Conservation (phyloP, 2,113 vertebrate species). For the Panurus biarmicus region DNA sequence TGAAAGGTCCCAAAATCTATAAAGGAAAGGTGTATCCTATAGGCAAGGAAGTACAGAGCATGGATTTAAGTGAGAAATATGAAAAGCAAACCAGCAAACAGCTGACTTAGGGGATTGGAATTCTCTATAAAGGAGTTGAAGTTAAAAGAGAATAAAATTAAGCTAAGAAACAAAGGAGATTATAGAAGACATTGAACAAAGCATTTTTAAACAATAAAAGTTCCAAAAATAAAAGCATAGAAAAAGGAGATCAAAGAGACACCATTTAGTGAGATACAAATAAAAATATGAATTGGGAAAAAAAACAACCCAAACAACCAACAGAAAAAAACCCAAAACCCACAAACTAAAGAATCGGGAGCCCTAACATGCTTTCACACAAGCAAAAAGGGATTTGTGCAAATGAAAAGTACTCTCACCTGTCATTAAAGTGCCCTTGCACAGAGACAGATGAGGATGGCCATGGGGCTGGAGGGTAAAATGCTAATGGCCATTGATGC, state of each 20-base stretch:
- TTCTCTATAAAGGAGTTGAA: background rate
- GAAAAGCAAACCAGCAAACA: background rate
- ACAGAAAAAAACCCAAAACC: no score
- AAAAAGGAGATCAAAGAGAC: background rate
- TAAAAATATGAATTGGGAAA: background rate
- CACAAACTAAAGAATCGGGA: background rate
- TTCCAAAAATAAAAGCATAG: background rate
- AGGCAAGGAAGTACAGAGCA: background rate
- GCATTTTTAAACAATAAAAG: background rate
- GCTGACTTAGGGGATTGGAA: background rate
- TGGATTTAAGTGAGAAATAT: background rate
- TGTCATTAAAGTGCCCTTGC: background rate
- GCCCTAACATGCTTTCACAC: background rate
- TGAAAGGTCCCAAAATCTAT: background rate
- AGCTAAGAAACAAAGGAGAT: background rate
- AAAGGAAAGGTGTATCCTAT: background rate
- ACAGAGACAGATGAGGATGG: background rate
- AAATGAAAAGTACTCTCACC: background rate
- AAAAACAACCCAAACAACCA: background rate
- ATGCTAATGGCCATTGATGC: background rate
- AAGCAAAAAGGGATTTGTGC: background rate
- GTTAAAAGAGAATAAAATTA: slow-evolving; percentile 11
- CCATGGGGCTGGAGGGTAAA: background rate
- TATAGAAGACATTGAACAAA: background rate
- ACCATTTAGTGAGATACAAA: background rate